phyloP scores from a whole-genome alignment of 2,888 invertebrate genomes.

The Hirudinaria manillensis region DNA sequence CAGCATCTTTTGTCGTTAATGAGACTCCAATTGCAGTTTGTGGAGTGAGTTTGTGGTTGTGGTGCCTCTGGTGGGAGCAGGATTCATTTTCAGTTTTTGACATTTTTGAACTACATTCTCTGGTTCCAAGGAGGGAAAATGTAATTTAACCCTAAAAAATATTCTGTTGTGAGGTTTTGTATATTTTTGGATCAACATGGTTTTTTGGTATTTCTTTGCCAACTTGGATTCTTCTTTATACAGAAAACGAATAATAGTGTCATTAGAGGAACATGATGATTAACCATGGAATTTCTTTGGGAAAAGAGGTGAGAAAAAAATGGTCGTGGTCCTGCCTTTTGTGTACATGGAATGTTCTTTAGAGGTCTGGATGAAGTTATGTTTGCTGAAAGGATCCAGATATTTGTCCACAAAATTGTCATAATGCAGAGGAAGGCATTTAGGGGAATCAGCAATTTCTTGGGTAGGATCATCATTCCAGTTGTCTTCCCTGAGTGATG shows the following conservation, averaged over 20 bases:
- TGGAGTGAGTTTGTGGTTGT: too few species aligned
- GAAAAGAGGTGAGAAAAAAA: not conserved
- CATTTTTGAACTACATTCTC: too few species aligned
- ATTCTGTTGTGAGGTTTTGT: too few species aligned
- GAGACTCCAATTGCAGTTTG: too few species aligned
- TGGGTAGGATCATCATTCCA: not conserved
- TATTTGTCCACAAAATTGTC: not conserved
- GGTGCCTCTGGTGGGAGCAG: too few species aligned
- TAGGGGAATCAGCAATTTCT: not conserved
- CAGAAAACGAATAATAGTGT: not conserved
- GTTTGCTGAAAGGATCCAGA: not conserved
- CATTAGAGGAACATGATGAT: not conserved
- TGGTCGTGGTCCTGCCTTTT: not conserved
- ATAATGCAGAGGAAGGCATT: not conserved
- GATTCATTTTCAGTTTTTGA: too few species aligned
- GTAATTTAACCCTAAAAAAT: too few species aligned
- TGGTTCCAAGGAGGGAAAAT: too few species aligned
- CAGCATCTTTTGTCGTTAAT: too few species aligned
- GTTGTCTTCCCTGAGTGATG: not conserved
- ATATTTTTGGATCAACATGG: too few species aligned
- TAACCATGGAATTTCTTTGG: slow-evolving; percentile 4
- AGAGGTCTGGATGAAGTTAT: not conserved
- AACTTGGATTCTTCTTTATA: slow-evolving; percentile 5
- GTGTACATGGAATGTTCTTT: not conserved
- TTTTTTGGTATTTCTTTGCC: not conserved